Evolutionary conservation across 2,113 vertebrate species (phyloP).

Genomic region (cattle (Bos taurus)): ARS-UCD2.0 NW_020192292.1:6469501-6470000

Average conservation of each 20-base stretch:
- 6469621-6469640: background rate
- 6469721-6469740: background rate
- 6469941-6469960: background rate
- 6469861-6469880: background rate
- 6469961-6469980: background rate
- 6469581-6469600: background rate
- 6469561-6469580: background rate
- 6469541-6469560: background rate
- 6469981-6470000: background rate
- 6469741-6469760: background rate
- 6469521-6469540: background rate
- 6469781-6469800: background rate
- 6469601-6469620: background rate
- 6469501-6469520: background rate
- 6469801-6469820: background rate
- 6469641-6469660: background rate
- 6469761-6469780: background rate
- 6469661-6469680: background rate
- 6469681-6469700: background rate
- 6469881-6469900: background rate
- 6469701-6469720: background rate
- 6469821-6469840: background rate
- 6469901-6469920: background rate
- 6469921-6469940: background rate
- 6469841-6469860: background rate